Evolutionary conservation across 2,888 invertebrate species (phyloP).

Genomic region (Heliconius charithonia): DNA sequence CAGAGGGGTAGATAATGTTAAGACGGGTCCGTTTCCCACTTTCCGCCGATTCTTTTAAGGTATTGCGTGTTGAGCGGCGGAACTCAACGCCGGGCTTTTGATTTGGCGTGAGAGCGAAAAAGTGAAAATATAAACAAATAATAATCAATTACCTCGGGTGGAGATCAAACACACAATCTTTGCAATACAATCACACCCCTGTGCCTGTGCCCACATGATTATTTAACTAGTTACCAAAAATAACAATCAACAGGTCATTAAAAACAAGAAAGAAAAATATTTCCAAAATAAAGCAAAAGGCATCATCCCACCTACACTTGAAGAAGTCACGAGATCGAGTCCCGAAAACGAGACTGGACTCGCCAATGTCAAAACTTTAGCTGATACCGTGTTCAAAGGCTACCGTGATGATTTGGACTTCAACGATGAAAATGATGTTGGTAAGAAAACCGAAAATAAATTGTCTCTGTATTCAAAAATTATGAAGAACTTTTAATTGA

Average conservation of each 20-base stretch:
- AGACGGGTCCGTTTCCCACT: too few relatives aligned
- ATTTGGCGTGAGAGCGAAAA: too few relatives aligned
- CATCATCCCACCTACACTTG: slow-evolving; percentile 68
- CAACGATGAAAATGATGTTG: slow-evolving; percentile 91
- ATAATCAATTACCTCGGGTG: too few relatives aligned
- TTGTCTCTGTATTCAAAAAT: not conserved
- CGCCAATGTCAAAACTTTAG: slow-evolving; percentile 63
- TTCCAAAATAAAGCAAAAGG: slow-evolving; percentile 78
- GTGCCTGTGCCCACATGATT: too few relatives aligned
- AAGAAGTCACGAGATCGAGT: slow-evolving; percentile 65
- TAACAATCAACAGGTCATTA: slow-evolving; percentile 74
- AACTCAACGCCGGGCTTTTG: too few relatives aligned
- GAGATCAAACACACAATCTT: too few relatives aligned
- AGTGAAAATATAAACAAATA: too few relatives aligned
- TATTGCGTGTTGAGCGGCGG: too few relatives aligned
- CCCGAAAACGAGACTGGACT: slow-evolving; percentile 65
- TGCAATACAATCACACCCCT: too few relatives aligned
- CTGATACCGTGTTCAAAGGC: slow-evolving; percentile 85
- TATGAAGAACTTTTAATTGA: not conserved
- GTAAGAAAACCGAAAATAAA: slow-evolving; percentile 59
- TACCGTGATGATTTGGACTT: slow-evolving; percentile 91
- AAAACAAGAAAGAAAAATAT: slow-evolving; percentile 85
- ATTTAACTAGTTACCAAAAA: not conserved
- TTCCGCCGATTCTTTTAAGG: too few relatives aligned
- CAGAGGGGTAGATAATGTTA: too few relatives aligned